Evolutionary conservation across 2,113 vertebrate genomes (phyloP).

Genomic region (Anguilla rostrata): DNA sequence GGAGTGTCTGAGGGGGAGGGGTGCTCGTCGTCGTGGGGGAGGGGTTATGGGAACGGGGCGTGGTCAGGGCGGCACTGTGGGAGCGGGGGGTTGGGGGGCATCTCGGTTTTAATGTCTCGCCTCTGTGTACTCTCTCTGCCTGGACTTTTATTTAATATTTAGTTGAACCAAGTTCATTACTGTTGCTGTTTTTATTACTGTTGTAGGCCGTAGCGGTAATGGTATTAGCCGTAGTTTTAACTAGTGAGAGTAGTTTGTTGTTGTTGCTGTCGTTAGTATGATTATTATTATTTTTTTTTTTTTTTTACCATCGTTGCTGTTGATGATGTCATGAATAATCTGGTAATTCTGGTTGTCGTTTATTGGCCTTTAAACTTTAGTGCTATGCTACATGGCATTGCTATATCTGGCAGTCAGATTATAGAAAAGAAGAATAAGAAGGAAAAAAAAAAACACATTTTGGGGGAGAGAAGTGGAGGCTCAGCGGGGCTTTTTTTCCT

Average conservation of each 20-base stretch:
- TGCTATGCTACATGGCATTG: conserved; percentile 24
- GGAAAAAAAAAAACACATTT: not conserved
- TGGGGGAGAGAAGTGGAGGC: not conserved
- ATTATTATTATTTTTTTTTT: conserved; percentile 34
- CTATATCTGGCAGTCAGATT: conserved; percentile 24
- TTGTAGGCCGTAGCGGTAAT: conserved; percentile 10
- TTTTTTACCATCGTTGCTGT: conserved; percentile 36
- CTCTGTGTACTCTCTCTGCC: conserved; percentile 43
- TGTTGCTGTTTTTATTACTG: conserved; percentile 27
- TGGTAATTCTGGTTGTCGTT: conserved; percentile 39
- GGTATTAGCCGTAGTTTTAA: not conserved
- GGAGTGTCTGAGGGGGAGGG: not conserved
- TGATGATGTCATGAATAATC: conserved; percentile 27
- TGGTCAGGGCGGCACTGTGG: conserved; percentile 16
- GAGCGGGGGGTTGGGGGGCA: not conserved
- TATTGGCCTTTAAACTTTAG: conserved; percentile 29
- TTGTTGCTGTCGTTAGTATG: conserved; percentile 24
- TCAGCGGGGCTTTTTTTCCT: not conserved
- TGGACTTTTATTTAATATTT: conserved; percentile 53
- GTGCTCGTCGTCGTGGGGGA: not conserved
- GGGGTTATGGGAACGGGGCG: conserved; percentile 17
- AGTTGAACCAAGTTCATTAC: conserved; percentile 42
- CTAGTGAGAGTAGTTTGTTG: conserved; percentile 14
- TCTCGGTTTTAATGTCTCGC: not conserved
- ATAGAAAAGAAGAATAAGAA: conserved; percentile 5